Conservation (phyloP, 2,888 invertebrate species). For the Tetheella fluctuosa region DNA sequence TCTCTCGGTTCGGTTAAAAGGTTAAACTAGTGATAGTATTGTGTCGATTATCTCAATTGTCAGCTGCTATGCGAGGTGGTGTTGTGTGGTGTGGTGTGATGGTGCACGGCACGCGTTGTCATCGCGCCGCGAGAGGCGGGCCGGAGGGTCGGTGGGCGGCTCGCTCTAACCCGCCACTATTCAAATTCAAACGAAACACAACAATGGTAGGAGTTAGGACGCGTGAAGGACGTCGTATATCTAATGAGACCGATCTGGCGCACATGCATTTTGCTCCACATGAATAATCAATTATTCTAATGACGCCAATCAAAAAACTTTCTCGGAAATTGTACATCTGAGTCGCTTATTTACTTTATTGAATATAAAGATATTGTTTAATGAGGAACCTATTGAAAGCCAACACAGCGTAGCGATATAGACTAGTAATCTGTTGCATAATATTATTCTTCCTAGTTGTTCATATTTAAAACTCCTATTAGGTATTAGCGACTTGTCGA, state of each 20-base stretch:
- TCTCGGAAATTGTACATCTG: constrained; percentile 60
- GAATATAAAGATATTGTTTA: constrained; percentile 35
- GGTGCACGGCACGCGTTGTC: constrained; percentile 45
- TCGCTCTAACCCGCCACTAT: constrained; percentile 67
- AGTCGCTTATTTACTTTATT: constrained; percentile 53
- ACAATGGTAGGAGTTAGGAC: constrained; percentile 83
- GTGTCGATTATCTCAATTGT: constrained; percentile 17
- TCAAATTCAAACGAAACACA: constrained; percentile 79
- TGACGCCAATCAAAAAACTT: constrained; percentile 73
- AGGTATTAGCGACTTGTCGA: constrained; percentile 77
- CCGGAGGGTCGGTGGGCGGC: constrained; percentile 66
- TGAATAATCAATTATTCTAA: constrained; percentile 84
- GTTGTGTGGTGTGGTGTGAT: constrained; percentile 18
- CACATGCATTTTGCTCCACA: constrained; percentile 77
- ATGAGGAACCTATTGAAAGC: constrained; percentile 51
- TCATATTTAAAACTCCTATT: constrained; percentile 83
- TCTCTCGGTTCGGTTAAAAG: constrained; percentile 27
- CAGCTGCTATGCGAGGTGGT: constrained; percentile 20
- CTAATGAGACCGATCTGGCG: constrained; percentile 76
- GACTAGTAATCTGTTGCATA: constrained; percentile 81
- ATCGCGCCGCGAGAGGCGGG: constrained; percentile 62
- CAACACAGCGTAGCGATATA: constrained; percentile 65
- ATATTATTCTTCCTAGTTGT: constrained; percentile 82
- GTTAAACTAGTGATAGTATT: constrained; percentile 29
- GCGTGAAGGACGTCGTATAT: constrained; percentile 82